phyloP scores from a whole-genome alignment of 2,797 vertebrate genomes.

The Cuculus canorus region DNA sequence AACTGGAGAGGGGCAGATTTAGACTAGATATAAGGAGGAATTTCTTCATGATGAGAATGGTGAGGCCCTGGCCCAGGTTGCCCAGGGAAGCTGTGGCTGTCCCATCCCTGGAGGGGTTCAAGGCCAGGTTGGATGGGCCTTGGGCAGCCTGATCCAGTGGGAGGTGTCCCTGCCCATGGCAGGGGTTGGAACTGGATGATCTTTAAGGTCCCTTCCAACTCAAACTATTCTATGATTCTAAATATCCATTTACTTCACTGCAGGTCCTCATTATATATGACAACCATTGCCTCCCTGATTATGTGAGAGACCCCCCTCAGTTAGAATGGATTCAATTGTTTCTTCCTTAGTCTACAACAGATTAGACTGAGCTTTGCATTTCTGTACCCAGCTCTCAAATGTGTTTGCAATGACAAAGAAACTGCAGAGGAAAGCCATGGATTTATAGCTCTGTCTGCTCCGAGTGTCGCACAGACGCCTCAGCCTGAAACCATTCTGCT shows the following conservation, averaged over 20 bases:
- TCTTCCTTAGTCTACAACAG: background rate
- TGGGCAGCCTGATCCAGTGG: no score
- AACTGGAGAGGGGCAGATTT: no score
- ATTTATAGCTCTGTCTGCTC: background rate
- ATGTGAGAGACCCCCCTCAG: background rate
- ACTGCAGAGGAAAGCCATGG: accelerated
- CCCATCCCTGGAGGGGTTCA: no score
- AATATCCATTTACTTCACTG: background rate
- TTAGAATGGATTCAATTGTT: background rate
- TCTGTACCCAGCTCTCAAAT: background rate
- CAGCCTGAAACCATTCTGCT: background rate
- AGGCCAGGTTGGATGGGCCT: no score
- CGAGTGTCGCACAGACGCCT: background rate
- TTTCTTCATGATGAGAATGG: no score
- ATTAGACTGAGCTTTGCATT: background rate
- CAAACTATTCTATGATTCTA: no score
- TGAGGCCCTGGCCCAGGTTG: no score
- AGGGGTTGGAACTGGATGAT: no score
- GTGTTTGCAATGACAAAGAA: background rate
- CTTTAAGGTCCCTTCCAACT: no score
- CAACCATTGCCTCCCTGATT: background rate
- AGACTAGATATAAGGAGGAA: no score
- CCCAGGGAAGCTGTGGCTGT: no score
- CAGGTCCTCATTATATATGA: background rate
- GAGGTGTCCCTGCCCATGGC: no score